Base-by-base conservation (phyloP, 1,140 invertebrate species). In the Drosophila yakuba region DNA sequence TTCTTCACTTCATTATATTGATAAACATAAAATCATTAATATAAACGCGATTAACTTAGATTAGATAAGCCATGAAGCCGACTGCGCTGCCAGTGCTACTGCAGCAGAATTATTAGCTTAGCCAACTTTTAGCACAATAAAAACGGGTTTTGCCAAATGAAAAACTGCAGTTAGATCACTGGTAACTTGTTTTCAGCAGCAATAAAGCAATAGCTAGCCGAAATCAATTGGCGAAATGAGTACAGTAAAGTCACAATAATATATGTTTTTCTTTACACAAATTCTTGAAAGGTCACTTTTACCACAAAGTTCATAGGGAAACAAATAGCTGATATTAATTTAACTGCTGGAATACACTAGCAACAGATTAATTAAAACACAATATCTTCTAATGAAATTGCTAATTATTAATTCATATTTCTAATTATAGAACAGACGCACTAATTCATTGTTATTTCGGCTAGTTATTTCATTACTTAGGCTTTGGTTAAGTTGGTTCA, bases 101-200 rank as follows among this genome's bases (percentile, higher is more conserved):
- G 51, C 41, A 45, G 57, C 43, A 14, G 25, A 59, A 45, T 72
- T 44, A 51, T 35, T 28, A 51, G 50, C 50, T 52, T 14, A 36
- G 15, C 11, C 36, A 12, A 20, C 15, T 52, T 52, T 52, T 36
- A 52, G 28, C 50, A 20, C 17, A 36, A 28, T 45, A 20, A 28
- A 15, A 59, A 59, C 56, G 10, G 56, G 56, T 52, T 59, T 45
- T 23, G 43, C 56, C n/a, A 51, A 52, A 35, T 35, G n/a, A 28
- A 10, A 61, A 61, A 43, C 28, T 62, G 59, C 59, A 52, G 59
- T 58, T 35, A 35, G 25, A 45, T 51, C 10, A 2, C 15, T 20
- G 15, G 50, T 14, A 59, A 47, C 56, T 48, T 14, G 44, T 47
- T 47, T 59, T 12, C 7, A 32, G 41, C 15, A 47, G 10, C 28